Percentiles rank a stretch among this genome's conserved stretches.
Conservation (phyloP, 1,140 invertebrate species). For the Lithobius niger region DNA sequence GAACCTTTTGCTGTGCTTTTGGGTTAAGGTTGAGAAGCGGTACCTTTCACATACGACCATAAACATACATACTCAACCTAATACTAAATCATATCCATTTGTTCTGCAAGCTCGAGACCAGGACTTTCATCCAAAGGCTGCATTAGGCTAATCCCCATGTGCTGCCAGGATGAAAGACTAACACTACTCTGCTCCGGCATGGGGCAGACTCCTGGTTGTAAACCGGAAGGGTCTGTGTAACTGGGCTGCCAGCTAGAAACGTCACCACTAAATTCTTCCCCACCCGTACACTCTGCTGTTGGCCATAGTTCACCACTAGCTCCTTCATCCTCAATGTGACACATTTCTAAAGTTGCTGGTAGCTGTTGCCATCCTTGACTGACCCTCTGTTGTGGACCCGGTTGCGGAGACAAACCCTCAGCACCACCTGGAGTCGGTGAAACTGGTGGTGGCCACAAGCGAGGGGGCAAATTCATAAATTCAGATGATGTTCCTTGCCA, state of each 20-base stretch:
- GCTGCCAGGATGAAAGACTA: too few relatives aligned
- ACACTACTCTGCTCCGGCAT: too few relatives aligned
- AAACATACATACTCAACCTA: neutral
- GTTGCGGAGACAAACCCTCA: neutral
- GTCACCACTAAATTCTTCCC: neutral
- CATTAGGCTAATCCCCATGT: neutral
- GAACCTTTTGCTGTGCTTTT: too few relatives aligned
- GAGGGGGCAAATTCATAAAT: too few relatives aligned
- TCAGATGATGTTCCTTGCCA: neutral
- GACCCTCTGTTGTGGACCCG: neutral
- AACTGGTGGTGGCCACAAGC: neutral
- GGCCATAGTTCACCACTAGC: neutral
- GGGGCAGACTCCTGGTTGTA: neutral
- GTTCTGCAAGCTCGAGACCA: neutral
- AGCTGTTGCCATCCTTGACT: constrained; percentile 37
- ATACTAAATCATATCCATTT: constrained; percentile 6
- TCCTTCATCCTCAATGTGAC: constrained; percentile 34
- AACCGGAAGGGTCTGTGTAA: neutral
- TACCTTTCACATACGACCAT: too few relatives aligned
- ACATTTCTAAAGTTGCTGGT: constrained; percentile 40
- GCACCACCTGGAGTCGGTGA: too few relatives aligned
- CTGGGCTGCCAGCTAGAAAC: neutral
- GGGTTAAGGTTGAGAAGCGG: too few relatives aligned
- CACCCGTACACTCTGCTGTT: neutral
- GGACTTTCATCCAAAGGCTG: constrained; percentile 7